These are phyloP conservation scores for Salpingus planirostris DNA, from an alignment of 2,888 invertebrate genomes.

Conservation along the genomic window DNA sequence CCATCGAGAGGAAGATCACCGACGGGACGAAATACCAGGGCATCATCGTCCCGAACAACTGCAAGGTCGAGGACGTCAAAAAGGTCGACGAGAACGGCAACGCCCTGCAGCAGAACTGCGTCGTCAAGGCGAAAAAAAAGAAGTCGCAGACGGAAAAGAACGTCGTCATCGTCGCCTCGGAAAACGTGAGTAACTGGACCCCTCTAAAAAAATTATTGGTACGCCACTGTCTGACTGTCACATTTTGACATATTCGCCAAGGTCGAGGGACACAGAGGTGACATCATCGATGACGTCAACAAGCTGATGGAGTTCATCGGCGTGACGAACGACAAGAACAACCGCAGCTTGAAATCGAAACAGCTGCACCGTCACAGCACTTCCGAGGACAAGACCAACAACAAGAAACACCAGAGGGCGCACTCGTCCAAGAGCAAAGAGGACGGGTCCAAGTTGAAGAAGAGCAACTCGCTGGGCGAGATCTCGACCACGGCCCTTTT, in stretches of 20 bases:
- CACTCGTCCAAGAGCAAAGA: slow-evolving; percentile 31
- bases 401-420: slow-evolving; percentile 27
- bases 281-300: slow-evolving; percentile 60
- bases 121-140: slow-evolving; percentile 49
- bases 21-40: not conserved
- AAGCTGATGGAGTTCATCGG: slow-evolving; percentile 72
- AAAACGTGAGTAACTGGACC: slow-evolving; percentile 35
- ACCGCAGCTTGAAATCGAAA: slow-evolving; percentile 27
- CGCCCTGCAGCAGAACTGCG: slow-evolving; percentile 51
- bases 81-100: slow-evolving; percentile 78
- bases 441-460: slow-evolving; percentile 45
- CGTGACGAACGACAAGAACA: slow-evolving; percentile 25
- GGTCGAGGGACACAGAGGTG: slow-evolving; percentile 71
- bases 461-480: slow-evolving; percentile 74
- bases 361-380: slow-evolving; percentile 28
- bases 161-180: slow-evolving; percentile 38
- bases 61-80: slow-evolving; percentile 16
- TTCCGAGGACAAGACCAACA: slow-evolving; percentile 25
- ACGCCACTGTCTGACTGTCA: too few relatives aligned
- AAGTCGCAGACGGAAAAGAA: slow-evolving; percentile 47
- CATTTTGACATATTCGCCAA: too few relatives aligned
- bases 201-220: too few relatives aligned
- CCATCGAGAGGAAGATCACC: not conserved
- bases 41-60: not conserved
- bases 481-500: slow-evolving; percentile 61